These are phyloP conservation scores for Atherinosoma microstoma DNA, from an alignment of 2,797 vertebrate species.

Conservation along the genomic window DNA sequence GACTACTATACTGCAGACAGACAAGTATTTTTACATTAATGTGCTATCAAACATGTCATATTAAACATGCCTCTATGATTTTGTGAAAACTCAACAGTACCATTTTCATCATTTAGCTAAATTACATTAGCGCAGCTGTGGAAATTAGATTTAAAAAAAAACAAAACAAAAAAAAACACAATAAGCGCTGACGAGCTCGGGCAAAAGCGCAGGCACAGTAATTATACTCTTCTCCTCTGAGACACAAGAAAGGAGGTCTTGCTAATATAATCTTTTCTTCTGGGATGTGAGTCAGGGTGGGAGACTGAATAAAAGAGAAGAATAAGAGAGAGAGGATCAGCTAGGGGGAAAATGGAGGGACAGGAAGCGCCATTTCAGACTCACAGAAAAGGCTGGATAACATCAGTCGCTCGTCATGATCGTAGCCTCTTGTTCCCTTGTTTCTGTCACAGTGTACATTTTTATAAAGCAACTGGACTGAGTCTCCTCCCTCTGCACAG, in stretches of 20 bases:
- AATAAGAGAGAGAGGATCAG: constrained; percentile 36
- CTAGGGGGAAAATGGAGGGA: constrained; percentile 34
- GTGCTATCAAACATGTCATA: constrained; percentile 8
- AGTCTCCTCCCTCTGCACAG: constrained; percentile 44
- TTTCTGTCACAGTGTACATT: constrained; percentile 50
- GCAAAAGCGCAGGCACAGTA: constrained; percentile 57
- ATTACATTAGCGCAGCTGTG: constrained; percentile 24
- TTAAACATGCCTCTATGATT: constrained; percentile 21
- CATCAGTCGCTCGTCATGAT: constrained; percentile 49
- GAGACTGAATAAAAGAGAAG: constrained; percentile 47
- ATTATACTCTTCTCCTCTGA: constrained; percentile 64
- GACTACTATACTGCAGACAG: neutral
- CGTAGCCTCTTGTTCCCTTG: constrained; percentile 55
- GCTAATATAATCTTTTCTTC: constrained; percentile 69
- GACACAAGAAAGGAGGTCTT: constrained; percentile 62
- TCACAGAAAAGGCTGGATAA: constrained; percentile 55
- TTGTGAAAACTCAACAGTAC: constrained; percentile 28
- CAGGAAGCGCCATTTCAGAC: constrained; percentile 49
- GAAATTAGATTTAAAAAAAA: constrained; percentile 48
- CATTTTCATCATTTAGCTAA: constrained; percentile 48
- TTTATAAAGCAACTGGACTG: constrained; percentile 53
- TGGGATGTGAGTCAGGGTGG: constrained; percentile 27
- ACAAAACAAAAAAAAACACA: constrained; percentile 23
- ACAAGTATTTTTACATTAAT: neutral
- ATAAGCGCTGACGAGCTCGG: constrained; percentile 46